These are phyloP conservation scores for Moxostoma hubbsi DNA, from an alignment of 2,797 vertebrate species.

Conservation along the genomic window DNA sequence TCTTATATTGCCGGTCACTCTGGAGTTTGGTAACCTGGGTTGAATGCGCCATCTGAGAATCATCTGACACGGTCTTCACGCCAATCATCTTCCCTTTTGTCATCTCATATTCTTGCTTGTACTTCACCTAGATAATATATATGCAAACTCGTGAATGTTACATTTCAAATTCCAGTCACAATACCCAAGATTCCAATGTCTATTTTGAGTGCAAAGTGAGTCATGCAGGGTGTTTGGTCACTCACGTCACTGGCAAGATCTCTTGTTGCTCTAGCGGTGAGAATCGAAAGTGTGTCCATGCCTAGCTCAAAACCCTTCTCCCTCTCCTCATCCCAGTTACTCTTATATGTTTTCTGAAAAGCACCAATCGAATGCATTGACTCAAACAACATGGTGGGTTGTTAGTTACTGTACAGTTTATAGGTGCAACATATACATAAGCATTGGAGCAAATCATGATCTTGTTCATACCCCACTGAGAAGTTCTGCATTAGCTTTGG, in stretches of 20 bases:
- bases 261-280: constrained; percentile 91
- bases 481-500: constrained; percentile 90
- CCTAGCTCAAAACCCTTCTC: constrained; percentile 91
- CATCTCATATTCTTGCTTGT: constrained; percentile 89
- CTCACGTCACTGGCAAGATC: constrained; percentile 96
- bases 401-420: not conserved
- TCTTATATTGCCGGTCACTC: constrained; percentile 88
- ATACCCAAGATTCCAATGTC: too few relatives aligned
- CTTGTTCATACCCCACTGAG: constrained; percentile 85
- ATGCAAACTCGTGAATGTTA: not conserved
- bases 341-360: constrained; percentile 90
- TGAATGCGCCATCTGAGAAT: constrained; percentile 91
- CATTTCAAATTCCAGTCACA: not conserved
- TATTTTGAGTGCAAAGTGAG: not conserved
- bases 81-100: constrained; percentile 91
- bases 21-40: constrained; percentile 90
- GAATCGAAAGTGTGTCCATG: constrained; percentile 88
- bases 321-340: constrained; percentile 92
- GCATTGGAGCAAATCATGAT: not conserved
- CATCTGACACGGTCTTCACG: constrained; percentile 83
- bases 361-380: not conserved
- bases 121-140: constrained; percentile 84
- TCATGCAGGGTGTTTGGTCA: constrained; percentile 48
- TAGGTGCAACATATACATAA: not conserved
- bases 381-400: constrained; percentile 7